A percentile compares a stretch with the other conserved stretches of the same genome.
Conservation (phyloP, 2,888 invertebrate genomes). For the Lithodes maja region DNA sequence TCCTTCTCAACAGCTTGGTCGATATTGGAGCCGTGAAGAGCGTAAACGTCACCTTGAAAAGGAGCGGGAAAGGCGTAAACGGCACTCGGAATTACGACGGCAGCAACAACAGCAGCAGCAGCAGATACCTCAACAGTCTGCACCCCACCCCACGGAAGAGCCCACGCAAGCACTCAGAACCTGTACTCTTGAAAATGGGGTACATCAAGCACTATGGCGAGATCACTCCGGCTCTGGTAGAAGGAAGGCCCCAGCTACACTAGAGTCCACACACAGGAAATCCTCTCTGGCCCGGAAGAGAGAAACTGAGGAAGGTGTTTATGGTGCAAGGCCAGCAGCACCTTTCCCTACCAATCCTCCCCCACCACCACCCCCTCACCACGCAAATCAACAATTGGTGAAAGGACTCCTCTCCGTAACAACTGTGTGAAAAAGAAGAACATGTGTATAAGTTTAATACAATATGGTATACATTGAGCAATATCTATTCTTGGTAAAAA, state of each 20-base stretch:
- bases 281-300: slow-evolving; percentile 34
- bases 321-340: slow-evolving; percentile 34
- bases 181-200: slow-evolving; percentile 63
- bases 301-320: slow-evolving; percentile 40
- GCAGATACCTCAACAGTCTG: slow-evolving; percentile 2
- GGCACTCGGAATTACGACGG: slow-evolving; percentile 49
- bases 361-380: slow-evolving; percentile 35
- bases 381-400: slow-evolving; percentile 39
- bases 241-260: slow-evolving; percentile 49
- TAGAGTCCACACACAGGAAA: slow-evolving; percentile 43
- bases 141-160: slow-evolving; percentile 33
- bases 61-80: slow-evolving; percentile 77
- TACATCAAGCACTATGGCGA: slow-evolving; percentile 67
- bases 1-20: slow-evolving; percentile 77
- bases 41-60: slow-evolving; percentile 84
- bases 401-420: slow-evolving; percentile 59
- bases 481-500: not conserved
- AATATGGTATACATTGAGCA: not conserved
- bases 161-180: slow-evolving; percentile 42
- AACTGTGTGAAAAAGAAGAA: slow-evolving; percentile 40
- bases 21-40: slow-evolving; percentile 86
- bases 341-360: slow-evolving; percentile 45
- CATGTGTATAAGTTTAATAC: not conserved
- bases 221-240: slow-evolving; percentile 54
- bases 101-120: slow-evolving; percentile 51